Conservation (phyloP, 2,113 vertebrate genomes). For the Rynchops niger region DNA sequence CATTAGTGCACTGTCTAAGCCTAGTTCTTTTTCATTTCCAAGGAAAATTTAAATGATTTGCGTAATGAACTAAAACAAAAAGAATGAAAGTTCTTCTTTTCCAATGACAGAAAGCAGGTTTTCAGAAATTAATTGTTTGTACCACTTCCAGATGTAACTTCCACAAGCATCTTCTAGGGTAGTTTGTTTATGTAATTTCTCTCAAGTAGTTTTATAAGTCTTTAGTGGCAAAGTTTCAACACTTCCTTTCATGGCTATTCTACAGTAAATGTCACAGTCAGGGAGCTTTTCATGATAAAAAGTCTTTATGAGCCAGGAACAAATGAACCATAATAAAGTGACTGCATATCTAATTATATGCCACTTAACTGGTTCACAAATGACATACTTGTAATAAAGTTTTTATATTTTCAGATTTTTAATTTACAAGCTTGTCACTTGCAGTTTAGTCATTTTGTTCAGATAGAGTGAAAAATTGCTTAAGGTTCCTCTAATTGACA, state of each 20-base stretch:
- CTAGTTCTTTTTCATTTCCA: background rate
- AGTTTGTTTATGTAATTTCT: background rate
- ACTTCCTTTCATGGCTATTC: background rate
- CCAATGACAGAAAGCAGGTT: background rate
- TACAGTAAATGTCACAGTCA: background rate
- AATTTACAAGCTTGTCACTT: constrained; percentile 51
- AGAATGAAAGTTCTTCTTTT: background rate
- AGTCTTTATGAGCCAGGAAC: background rate
- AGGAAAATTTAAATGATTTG: background rate
- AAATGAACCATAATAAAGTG: constrained; percentile 30
- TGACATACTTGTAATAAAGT: constrained; percentile 16
- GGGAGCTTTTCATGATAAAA: constrained; percentile 33
- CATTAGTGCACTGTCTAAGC: background rate
- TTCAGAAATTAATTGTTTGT: background rate
- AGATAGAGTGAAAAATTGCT: background rate
- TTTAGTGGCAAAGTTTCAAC: background rate
- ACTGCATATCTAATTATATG: constrained; percentile 33
- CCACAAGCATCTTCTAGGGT: background rate
- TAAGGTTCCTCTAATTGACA: constrained; percentile 18
- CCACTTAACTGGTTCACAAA: constrained; percentile 15
- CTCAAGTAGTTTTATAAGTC: background rate
- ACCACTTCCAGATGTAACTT: background rate
- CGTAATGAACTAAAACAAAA: background rate
- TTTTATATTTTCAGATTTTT: constrained; percentile 37
- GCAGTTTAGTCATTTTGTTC: constrained; percentile 6